Evolutionary conservation across 2,888 invertebrate species (phyloP).

Genomic region (Aphodius sticticus): DNA sequence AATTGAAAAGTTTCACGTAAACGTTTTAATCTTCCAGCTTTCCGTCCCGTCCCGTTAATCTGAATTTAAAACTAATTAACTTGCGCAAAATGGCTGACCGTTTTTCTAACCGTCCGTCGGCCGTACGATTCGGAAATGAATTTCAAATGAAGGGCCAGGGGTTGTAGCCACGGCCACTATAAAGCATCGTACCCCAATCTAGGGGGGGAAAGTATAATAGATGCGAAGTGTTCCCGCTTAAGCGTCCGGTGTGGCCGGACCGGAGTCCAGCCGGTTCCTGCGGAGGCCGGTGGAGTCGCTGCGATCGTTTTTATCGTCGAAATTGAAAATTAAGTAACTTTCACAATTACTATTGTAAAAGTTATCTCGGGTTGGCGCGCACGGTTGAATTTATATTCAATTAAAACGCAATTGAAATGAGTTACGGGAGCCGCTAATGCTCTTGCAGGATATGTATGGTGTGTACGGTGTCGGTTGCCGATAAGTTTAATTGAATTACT

Average conservation of each 20-base stretch:
- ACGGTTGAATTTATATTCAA: conserved; percentile 31
- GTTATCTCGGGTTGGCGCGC: conserved; percentile 27
- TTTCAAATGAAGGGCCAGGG: conserved; percentile 34
- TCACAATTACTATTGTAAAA: conserved; percentile 33
- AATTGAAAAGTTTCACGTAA: conserved; percentile 36
- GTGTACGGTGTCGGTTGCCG: background rate
- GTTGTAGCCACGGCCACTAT: conserved; percentile 7
- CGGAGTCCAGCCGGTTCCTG: conserved; percentile 14
- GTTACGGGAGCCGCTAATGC: conserved; percentile 21
- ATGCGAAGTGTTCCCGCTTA: conserved; percentile 34
- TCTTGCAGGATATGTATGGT: conserved; percentile 16
- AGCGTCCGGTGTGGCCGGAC: conserved; percentile 28
- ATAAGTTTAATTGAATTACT: background rate
- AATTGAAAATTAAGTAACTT: conserved; percentile 38
- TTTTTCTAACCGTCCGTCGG: conserved; percentile 41
- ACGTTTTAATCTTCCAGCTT: conserved; percentile 39
- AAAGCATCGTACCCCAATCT: background rate
- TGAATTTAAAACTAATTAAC: conserved; percentile 49
- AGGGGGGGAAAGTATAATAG: conserved; percentile 30
- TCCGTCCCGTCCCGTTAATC: conserved; percentile 42
- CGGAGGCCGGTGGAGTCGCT: conserved; percentile 11
- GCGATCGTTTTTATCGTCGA: conserved; percentile 32
- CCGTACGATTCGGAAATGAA: conserved; percentile 47
- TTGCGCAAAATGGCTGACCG: conserved; percentile 44
- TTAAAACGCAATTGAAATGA: conserved; percentile 32